These are phyloP conservation scores for Stegastes partitus DNA, from an alignment of 2,113 vertebrate genomes.

Conservation along the genomic window DNA sequence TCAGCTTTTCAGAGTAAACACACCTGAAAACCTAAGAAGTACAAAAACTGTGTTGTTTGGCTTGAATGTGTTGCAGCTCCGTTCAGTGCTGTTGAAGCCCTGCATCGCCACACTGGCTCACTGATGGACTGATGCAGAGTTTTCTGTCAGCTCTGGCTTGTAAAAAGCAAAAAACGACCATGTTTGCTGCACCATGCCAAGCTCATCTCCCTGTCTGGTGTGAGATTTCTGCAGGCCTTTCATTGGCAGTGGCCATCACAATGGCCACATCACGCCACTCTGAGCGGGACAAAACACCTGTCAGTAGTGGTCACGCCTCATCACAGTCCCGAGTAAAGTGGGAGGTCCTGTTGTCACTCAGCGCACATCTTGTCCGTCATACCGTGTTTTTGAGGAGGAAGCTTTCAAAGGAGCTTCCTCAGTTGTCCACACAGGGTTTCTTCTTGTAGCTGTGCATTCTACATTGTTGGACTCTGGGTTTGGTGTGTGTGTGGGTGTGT, in stretches of 20 bases:
- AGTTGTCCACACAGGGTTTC: slow-evolving; percentile 10
- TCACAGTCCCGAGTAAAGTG: slow-evolving; percentile 65
- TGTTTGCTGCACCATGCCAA: slow-evolving; percentile 50
- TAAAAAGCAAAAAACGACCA: slow-evolving; percentile 17
- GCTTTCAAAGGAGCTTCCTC: slow-evolving; percentile 50
- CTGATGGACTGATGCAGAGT: slow-evolving; percentile 58
- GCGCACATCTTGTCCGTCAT: slow-evolving; percentile 36
- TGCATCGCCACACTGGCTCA: slow-evolving; percentile 29
- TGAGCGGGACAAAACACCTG: slow-evolving; percentile 79
- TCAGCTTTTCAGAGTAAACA: slow-evolving; percentile 52
- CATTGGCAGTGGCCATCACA: slow-evolving; percentile 56
- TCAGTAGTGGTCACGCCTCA: slow-evolving; percentile 76
- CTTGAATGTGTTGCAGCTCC: slow-evolving; percentile 50
- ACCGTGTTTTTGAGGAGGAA: slow-evolving; percentile 44
- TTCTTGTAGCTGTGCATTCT: neutral
- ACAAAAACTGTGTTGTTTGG: neutral
- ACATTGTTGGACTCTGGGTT: neutral
- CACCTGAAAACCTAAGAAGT: slow-evolving; percentile 54
- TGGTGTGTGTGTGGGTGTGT: neutral
- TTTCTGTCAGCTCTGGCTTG: slow-evolving; percentile 36
- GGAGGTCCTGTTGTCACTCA: slow-evolving; percentile 75
- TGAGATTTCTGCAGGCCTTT: slow-evolving; percentile 63
- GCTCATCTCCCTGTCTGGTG: slow-evolving; percentile 38
- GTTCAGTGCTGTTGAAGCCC: slow-evolving; percentile 12
- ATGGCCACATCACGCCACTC: slow-evolving; percentile 59